These are phyloP conservation scores for Amphipyra tragopoginis DNA, from an alignment of 2,888 invertebrate genomes.

Conservation along the genomic window DNA sequence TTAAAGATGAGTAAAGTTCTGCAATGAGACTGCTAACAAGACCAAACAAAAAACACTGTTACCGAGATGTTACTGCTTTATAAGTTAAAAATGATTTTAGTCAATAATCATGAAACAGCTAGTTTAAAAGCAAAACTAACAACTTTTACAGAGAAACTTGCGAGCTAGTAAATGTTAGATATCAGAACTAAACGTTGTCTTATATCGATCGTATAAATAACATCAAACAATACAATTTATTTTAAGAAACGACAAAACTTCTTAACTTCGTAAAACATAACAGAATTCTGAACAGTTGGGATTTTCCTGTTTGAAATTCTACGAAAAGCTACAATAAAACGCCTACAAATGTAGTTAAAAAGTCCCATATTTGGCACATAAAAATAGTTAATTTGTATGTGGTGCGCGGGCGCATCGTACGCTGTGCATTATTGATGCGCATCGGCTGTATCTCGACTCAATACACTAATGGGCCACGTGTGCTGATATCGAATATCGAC, in stretches of 20 bases:
- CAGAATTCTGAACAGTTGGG: slow-evolving; percentile 1
- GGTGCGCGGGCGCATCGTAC: slow-evolving; percentile 64
- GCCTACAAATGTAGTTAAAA: slow-evolving; percentile 39
- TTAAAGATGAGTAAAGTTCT: too few relatives aligned
- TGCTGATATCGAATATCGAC: slow-evolving; percentile 68
- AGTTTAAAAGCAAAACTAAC: too few relatives aligned
- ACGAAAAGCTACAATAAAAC: slow-evolving; percentile 39
- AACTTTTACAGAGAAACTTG: too few relatives aligned
- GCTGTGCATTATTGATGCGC: slow-evolving; percentile 67
- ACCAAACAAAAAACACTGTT: too few relatives aligned
- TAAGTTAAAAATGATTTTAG: too few relatives aligned
- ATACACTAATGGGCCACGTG: slow-evolving; percentile 79
- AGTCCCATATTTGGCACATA: slow-evolving; percentile 63
- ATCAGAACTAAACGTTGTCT: too few relatives aligned
- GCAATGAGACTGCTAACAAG: too few relatives aligned
- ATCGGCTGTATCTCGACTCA: slow-evolving; percentile 63
- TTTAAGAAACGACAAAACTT: background rate
- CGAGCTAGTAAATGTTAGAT: too few relatives aligned
- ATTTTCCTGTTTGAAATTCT: slow-evolving; percentile 37
- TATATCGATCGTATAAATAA: background rate
- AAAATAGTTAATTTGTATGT: slow-evolving; percentile 68
- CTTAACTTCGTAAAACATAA: background rate
- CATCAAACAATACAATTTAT: background rate
- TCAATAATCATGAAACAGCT: too few relatives aligned
- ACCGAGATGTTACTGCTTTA: too few relatives aligned